A percentile compares a stretch with the other conserved stretches of the same genome.
Evolutionary conservation across 2,888 invertebrate genomes (phyloP).

Genomic region (Ariolimax columbianus): DNA sequence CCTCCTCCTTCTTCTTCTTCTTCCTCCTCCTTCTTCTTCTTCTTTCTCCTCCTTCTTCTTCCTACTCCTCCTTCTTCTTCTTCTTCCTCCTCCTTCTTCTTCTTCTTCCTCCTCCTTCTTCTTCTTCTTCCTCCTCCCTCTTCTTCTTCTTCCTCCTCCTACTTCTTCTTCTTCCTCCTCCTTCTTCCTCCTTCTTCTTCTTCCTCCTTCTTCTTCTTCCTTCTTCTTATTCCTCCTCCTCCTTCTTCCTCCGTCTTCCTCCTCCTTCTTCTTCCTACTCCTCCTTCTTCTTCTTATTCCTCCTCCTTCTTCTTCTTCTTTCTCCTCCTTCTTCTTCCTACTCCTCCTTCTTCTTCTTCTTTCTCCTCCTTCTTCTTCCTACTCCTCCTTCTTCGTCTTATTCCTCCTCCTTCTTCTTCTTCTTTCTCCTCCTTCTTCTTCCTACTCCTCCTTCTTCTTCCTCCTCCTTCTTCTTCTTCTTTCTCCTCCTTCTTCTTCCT

Average conservation of each 20-base stretch:
- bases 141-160: background rate
- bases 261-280: too few relatives aligned
- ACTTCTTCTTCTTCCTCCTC: background rate
- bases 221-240: background rate
- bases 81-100: background rate
- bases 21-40: background rate
- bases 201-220: background rate
- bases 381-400: too few relatives aligned
- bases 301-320: background rate
- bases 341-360: background rate
- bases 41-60: background rate
- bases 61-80: background rate
- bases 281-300: background rate
- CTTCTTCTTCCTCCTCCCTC: background rate
- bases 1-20: background rate
- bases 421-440: constrained; percentile 9
- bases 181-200: background rate
- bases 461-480: constrained; percentile 10
- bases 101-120: background rate
- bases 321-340: background rate
- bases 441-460: too few relatives aligned
- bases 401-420: constrained; percentile 1
- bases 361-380: too few relatives aligned
- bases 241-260: background rate
- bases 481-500: too few relatives aligned